Evolutionary conservation across 2,888 invertebrate genomes (phyloP).

Genomic region (Parthenolecanium corni): DNA sequence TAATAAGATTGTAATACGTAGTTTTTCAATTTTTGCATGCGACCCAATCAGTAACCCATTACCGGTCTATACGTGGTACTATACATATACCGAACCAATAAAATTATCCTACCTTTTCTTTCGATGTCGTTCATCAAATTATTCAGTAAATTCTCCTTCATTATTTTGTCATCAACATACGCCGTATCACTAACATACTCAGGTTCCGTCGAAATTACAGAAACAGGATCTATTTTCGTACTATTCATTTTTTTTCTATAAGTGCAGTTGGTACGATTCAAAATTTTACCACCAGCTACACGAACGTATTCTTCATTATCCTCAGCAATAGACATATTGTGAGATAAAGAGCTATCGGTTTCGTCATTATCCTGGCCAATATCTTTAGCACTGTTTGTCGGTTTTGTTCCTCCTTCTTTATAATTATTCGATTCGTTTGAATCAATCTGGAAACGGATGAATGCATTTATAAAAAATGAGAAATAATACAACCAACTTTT

Average conservation of each 20-base stretch:
- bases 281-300: constrained; percentile 21
- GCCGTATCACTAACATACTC: constrained; percentile 8
- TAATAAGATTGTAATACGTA: too few species aligned
- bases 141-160: constrained; percentile 9
- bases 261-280: constrained; percentile 22
- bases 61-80: too few species aligned
- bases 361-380: background rate
- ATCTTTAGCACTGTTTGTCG: background rate
- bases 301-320: constrained; percentile 15
- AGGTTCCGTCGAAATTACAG: constrained; percentile 8
- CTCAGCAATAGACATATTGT: background rate
- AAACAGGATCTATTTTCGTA: constrained; percentile 18
- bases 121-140: constrained; percentile 16
- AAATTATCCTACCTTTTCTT: constrained; percentile 8
- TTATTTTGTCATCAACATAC: constrained; percentile 6
- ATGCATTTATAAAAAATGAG: too few species aligned
- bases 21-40: too few species aligned
- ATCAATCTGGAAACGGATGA: too few species aligned
- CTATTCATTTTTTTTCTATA: constrained; percentile 16
- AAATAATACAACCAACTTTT: too few species aligned
- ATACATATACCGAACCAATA: too few species aligned
- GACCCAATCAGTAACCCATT: too few species aligned
- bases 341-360: background rate
- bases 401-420: background rate
- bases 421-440: background rate